Evolutionary conservation across 2,888 invertebrate genomes (phyloP).

Genomic region (Lasioglossum pauxillum): DNA sequence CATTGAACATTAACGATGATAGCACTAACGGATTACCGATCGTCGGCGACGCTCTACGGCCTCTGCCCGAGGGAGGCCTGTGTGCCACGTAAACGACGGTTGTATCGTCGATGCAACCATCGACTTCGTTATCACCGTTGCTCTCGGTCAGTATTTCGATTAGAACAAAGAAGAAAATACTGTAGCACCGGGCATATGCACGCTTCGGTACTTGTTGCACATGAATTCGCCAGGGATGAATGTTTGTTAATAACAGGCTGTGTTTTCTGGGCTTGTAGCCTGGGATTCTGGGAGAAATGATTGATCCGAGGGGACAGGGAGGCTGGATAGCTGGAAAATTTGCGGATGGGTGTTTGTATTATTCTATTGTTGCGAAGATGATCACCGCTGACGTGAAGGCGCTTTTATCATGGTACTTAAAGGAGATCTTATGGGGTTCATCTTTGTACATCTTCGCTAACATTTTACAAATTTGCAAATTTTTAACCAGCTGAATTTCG

Average conservation of each 20-base stretch:
- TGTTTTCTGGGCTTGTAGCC: fast-evolving
- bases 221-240: background rate
- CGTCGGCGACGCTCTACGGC: background rate
- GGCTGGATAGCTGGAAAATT: background rate
- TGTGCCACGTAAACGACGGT: too few relatives aligned
- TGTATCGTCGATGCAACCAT: background rate
- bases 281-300: too few relatives aligned
- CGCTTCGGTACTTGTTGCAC: constrained; percentile 46
- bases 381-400: background rate
- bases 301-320: background rate
- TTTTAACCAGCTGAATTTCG: background rate
- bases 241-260: background rate
- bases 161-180: background rate
- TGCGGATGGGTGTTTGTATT: background rate
- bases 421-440: background rate
- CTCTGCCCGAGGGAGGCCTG: background rate
- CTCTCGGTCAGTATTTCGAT: background rate
- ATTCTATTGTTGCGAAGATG: background rate
- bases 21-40: constrained; percentile 21
- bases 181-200: background rate
- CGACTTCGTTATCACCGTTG: background rate
- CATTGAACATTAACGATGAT: constrained; percentile 25
- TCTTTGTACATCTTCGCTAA: background rate
- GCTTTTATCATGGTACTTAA: background rate
- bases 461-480: too few relatives aligned